Evolutionary conservation across 2,888 invertebrate species (phyloP).

Genomic region (Sinhomidia bicolor): DNA sequence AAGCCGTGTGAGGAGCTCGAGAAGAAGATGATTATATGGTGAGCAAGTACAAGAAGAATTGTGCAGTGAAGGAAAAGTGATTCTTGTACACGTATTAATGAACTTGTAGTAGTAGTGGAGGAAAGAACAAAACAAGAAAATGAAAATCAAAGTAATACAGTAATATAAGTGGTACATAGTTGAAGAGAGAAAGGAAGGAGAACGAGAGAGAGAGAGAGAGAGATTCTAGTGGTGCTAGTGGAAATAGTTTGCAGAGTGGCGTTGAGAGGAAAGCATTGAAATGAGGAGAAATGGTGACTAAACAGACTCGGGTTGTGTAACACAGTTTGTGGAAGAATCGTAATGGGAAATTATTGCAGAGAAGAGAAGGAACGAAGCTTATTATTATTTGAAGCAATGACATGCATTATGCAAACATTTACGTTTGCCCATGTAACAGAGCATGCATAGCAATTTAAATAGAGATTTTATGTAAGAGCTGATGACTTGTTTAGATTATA

Average conservation of each 20-base stretch:
- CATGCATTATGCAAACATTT: background rate
- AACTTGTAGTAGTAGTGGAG: background rate
- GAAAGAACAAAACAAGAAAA: background rate
- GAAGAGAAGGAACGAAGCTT: background rate
- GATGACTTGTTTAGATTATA: constrained; percentile 19
- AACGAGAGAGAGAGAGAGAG: background rate
- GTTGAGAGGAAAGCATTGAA: background rate
- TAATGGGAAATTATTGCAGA: constrained; percentile 3
- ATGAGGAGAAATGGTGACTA: background rate
- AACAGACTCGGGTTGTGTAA: background rate
- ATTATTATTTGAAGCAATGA: background rate
- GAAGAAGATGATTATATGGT: background rate
- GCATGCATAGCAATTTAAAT: background rate
- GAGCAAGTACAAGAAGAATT: no score
- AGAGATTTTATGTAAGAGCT: constrained; percentile 20
- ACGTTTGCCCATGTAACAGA: background rate
- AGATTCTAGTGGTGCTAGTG: background rate
- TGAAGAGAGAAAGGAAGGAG: background rate
- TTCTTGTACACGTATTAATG: background rate
- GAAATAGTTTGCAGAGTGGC: background rate
- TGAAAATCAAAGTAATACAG: constrained; percentile 15
- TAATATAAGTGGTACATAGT: no score
- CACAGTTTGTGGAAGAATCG: background rate
- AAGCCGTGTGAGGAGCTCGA: background rate
- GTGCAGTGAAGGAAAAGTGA: background rate